Evolutionary conservation across 1,140 invertebrate species (phyloP), one percentile per base, ranked within the genome.

Genomic region (Muscidifurax raptorellus): DNA sequence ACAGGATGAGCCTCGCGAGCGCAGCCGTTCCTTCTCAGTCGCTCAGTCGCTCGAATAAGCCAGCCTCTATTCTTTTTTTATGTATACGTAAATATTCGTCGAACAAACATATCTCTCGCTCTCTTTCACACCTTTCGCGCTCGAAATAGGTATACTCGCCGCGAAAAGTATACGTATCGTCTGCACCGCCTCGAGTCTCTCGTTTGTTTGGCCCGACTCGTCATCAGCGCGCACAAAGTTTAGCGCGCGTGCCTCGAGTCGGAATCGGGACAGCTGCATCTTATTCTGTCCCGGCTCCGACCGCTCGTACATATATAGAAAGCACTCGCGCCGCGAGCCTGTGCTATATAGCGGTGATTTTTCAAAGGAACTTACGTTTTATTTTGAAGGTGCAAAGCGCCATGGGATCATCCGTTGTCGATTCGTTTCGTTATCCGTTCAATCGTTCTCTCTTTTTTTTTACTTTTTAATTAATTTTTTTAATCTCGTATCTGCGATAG

Each of bases 301-400:
- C n/a, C n/a, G n/a, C n/a, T n/a, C n/a, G n/a, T n/a, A n/a, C 36
- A 40, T 40, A 40, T 40, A 40, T 40, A 40, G 36, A 40, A 9
- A 3, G 44, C 44, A 7, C 44, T 47, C 7, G 52, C 52, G 2
- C 52, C 3, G 52, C 52, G 52, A 27, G 28, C 52, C 52, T 18
- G n/a, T n/a, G n/a, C n/a, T n/a, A 12, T 40, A 10, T 9, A 74
- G 9, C 44, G 59, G 30, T 47, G 36, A 59, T 40, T 30, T 77
- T 28, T 78, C 44, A 69, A 71, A 83, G 66, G 66, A 83, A 83
- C 74, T 77, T 71, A 25, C 47, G 15, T 72, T 27, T 71, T 40
- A n/a, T 36, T 15, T 52, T n/a, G 64, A 28, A 78, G n/a, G n/a
- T 83, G 44, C 28, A 72, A 83, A 78, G 75, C 66, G 40, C 75